phyloP scores from a whole-genome alignment of 1,140 invertebrate genomes.

The Drosophila ananassae region DNA sequence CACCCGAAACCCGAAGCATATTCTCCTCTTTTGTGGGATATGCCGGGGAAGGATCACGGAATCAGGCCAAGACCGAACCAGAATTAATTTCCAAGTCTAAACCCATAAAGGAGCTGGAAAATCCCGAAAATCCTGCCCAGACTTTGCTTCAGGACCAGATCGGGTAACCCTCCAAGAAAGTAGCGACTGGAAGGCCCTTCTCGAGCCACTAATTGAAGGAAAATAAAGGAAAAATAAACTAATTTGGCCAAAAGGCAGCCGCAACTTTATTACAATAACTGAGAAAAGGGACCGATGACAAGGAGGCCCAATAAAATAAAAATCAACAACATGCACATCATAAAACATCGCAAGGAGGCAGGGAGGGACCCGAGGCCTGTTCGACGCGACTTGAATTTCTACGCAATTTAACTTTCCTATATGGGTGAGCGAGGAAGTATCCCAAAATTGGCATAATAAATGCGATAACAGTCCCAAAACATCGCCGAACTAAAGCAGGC shows the following conservation, averaged over 20 bases:
- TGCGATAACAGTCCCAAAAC: constrained; percentile 57
- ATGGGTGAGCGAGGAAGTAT: constrained; percentile 23
- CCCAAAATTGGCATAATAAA: constrained; percentile 72
- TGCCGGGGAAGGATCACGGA: constrained; percentile 44
- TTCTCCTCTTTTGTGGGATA: constrained; percentile 3
- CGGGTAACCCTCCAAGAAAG: background rate
- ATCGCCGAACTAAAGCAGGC: constrained; percentile 35
- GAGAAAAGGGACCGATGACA: constrained; percentile 30
- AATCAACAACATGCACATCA: constrained; percentile 73
- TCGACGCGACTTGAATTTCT: constrained; percentile 75
- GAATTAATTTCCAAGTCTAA: constrained; percentile 56
- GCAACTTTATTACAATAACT: constrained; percentile 28
- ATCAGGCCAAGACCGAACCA: constrained; percentile 40
- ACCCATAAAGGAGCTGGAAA: constrained; percentile 20
- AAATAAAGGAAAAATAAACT: constrained; percentile 26
- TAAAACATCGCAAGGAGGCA: constrained; percentile 68
- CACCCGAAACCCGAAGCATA: constrained; percentile 39
- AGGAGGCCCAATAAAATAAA: constrained; percentile 54
- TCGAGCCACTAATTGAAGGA: constrained; percentile 15
- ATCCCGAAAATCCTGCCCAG: constrained; percentile 43
- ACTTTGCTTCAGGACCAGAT: background rate
- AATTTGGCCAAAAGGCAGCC: constrained; percentile 13
- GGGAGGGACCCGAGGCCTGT: constrained; percentile 24
- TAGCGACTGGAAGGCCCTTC: background rate
- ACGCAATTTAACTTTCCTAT: constrained; percentile 78